Base-by-base conservation (phyloP, 2,888 invertebrate genomes). In the Diachrysia chrysitis region DNA sequence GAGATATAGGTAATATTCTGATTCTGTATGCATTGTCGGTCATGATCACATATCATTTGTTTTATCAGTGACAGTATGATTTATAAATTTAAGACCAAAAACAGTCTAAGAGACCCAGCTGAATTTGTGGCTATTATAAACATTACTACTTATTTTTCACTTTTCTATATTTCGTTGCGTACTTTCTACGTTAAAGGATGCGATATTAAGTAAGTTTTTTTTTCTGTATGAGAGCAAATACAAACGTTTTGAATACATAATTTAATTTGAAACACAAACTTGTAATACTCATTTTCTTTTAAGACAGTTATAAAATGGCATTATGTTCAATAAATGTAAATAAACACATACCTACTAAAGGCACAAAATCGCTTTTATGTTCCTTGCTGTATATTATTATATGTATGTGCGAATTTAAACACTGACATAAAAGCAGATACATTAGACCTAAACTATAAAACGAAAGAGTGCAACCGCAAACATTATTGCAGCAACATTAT, bases 401-500 rank as follows among this genome's bases (percentile, higher is more conserved):
- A n/a, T n/a, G n/a, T n/a, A n/a, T n/a, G n/a, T 42, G n/a, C 5
- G n/a, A 7, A 42, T n/a, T 42, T n/a, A n/a, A 42, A n/a, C 4
- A n/a, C 37, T 14, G 42, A n/a, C n/a, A 42, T 42, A 42, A 42
- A 37, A 42, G 16, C 10, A 32, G 10, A n/a, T 37, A 37, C 37
- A 37, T 16, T 42, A 42, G 7, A 42, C n/a, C 48, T 51, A 51
- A 19, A 42, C 37, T 16, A 25, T 25, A 42, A 16, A 21, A 16
- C 23, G 16, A 42, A 51, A 48, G 54, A 56, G 42, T 25, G 21
- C 63, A 71, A 42, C 56, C 54, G 69, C 65, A 58, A 59, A 70
- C 35, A 73, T 70, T 67, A 74, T 58, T 53, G 56, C 37, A 66
- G 48, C 19, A 64, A 78, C 71, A 74, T 73, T 80, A 82, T 82